These are phyloP conservation scores for Bubo blakistoni DNA, from an alignment of 2,113 vertebrate genomes.

Conservation along the genomic window DNA sequence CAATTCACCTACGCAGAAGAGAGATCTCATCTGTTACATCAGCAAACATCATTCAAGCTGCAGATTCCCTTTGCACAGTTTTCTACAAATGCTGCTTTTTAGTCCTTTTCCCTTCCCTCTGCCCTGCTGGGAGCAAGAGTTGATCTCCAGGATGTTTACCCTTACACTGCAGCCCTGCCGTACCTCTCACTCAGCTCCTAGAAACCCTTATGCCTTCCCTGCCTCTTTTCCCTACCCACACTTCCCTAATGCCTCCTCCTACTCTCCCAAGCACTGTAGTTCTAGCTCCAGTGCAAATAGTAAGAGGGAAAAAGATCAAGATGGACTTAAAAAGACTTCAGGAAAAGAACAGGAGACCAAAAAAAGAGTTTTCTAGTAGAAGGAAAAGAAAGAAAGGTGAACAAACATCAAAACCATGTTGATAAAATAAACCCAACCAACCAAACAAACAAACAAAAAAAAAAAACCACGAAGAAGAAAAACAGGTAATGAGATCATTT, in stretches of 20 bases:
- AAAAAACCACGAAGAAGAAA: background rate
- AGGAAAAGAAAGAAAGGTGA: background rate
- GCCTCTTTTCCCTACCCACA: background rate
- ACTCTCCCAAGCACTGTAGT: background rate
- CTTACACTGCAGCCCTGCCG: background rate
- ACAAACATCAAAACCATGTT: background rate
- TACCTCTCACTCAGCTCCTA: background rate
- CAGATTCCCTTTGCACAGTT: background rate
- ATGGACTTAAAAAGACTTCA: background rate
- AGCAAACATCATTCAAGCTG: background rate
- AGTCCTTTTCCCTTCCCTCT: background rate
- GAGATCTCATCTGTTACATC: background rate
- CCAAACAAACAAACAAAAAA: too few relatives aligned
- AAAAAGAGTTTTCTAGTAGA: background rate
- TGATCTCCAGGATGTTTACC: background rate
- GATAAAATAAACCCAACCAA: background rate
- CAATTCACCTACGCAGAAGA: background rate
- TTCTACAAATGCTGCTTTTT: background rate
- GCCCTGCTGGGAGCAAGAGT: background rate
- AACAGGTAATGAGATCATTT: background rate
- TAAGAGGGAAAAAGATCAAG: background rate
- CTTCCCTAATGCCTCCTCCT: background rate
- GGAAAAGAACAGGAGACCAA: background rate
- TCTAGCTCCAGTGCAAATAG: background rate
- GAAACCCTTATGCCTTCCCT: background rate